These are phyloP conservation scores for Drosophila erecta DNA, from an alignment of 1,140 invertebrate species.

Conservation along the genomic window DNA sequence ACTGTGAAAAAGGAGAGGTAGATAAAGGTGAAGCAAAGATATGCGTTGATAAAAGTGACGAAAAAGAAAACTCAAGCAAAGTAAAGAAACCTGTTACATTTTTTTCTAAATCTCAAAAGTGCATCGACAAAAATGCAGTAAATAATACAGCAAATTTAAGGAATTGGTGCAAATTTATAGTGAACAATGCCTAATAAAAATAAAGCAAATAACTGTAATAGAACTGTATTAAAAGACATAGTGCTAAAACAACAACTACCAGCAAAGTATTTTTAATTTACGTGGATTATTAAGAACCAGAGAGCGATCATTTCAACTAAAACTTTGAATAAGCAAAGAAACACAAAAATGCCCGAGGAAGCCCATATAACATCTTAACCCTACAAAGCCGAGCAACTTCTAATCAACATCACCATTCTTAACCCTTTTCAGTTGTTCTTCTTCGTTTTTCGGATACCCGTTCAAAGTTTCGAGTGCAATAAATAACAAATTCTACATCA, in stretches of 20 bases:
- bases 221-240: too few species aligned
- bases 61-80: not conserved
- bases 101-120: not conserved
- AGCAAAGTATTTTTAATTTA: too few species aligned
- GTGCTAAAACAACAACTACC: not conserved
- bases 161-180: too few species aligned
- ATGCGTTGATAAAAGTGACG: not conserved
- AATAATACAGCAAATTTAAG: too few species aligned
- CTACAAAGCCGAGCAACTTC: not conserved
- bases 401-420: not conserved
- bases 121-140: not conserved
- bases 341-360: not conserved
- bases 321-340: not conserved
- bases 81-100: too few species aligned
- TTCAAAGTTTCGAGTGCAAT: conserved; percentile 15
- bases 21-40: conserved; percentile 14
- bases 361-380: not conserved
- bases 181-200: too few species aligned
- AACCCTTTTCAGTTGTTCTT: conserved; percentile 27
- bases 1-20: conserved; percentile 38
- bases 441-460: conserved; percentile 20
- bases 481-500: conserved; percentile 15
- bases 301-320: too few species aligned
- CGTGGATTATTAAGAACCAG: too few species aligned
- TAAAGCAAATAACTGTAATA: too few species aligned